These are phyloP conservation scores for Drosophila nigromelanica DNA, from an alignment of 1,140 invertebrate genomes.

Conservation along the genomic window DNA sequence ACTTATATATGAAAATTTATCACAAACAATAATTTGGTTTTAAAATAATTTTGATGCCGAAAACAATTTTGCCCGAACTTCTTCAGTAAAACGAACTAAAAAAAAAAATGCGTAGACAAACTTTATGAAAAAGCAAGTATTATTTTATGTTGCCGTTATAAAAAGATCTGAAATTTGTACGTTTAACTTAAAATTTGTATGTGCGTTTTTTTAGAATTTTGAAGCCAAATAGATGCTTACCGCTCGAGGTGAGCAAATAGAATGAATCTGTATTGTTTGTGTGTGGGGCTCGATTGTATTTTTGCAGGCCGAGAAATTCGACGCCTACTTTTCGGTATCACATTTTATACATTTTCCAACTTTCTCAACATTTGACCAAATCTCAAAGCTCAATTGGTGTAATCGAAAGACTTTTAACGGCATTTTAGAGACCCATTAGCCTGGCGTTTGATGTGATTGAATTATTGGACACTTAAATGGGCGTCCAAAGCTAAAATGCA, in stretches of 20 bases:
- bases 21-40: neutral
- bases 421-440: constrained; percentile 68
- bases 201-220: constrained; percentile 27
- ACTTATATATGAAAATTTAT: neutral
- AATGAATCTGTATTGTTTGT: constrained; percentile 10
- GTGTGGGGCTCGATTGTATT: neutral
- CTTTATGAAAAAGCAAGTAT: neutral
- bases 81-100: neutral
- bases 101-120: neutral
- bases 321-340: constrained; percentile 40
- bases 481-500: constrained; percentile 53
- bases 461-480: constrained; percentile 82
- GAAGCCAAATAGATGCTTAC: constrained; percentile 33
- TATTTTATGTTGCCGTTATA: neutral
- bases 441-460: constrained; percentile 77
- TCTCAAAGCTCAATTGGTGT: constrained; percentile 57
- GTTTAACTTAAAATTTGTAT: neutral
- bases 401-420: constrained; percentile 80
- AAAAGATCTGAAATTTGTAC: neutral
- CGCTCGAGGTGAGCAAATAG: constrained; percentile 16
- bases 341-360: constrained; percentile 20
- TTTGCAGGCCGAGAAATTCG: neutral
- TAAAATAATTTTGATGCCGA: constrained; percentile 9
- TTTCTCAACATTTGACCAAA: constrained; percentile 37
- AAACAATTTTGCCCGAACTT: neutral